Evolutionary conservation across 2,113 vertebrate species (phyloP).

Genomic region (Odontesthes bonariensis): DNA sequence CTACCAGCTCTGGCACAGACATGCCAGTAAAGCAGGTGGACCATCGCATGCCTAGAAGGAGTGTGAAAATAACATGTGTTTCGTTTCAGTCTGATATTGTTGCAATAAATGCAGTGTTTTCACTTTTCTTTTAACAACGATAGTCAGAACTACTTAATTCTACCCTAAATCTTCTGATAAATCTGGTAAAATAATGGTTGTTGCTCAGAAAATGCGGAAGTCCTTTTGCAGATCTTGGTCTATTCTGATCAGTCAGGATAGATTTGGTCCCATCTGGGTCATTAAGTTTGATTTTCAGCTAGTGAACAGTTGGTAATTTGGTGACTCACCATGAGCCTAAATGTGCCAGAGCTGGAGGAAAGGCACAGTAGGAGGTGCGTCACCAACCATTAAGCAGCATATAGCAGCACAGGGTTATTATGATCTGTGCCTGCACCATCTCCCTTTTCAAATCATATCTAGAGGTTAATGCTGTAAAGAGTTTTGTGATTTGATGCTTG

Average conservation of each 20-base stretch:
- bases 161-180: not conserved
- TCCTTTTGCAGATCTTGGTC: conserved; percentile 11
- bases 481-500: not conserved
- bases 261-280: conserved; percentile 41
- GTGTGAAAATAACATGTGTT: conserved; percentile 20
- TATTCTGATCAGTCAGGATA: conserved; percentile 22
- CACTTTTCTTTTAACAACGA: not conserved
- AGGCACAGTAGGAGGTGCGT: conserved; percentile 54
- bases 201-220: conserved; percentile 11
- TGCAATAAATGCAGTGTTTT: not conserved
- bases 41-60: conserved; percentile 22
- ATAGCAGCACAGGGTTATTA: conserved; percentile 47
- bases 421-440: conserved; percentile 13
- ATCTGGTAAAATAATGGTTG: not conserved
- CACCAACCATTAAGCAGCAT: conserved; percentile 64
- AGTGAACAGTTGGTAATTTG: conserved; percentile 45
- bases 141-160: not conserved
- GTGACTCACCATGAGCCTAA: conserved; percentile 57
- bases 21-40: conserved; percentile 26
- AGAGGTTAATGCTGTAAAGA: not conserved
- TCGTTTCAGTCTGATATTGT: not conserved
- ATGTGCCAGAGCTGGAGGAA: conserved; percentile 33
- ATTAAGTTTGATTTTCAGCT: conserved; percentile 41
- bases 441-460: conserved; percentile 7
- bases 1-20: conserved; percentile 33